A percentile compares a stretch with the other conserved stretches of the same genome.
Evolutionary conservation across 2,888 invertebrate genomes (phyloP).

Genomic region (Aspidiotus destructor): DNA sequence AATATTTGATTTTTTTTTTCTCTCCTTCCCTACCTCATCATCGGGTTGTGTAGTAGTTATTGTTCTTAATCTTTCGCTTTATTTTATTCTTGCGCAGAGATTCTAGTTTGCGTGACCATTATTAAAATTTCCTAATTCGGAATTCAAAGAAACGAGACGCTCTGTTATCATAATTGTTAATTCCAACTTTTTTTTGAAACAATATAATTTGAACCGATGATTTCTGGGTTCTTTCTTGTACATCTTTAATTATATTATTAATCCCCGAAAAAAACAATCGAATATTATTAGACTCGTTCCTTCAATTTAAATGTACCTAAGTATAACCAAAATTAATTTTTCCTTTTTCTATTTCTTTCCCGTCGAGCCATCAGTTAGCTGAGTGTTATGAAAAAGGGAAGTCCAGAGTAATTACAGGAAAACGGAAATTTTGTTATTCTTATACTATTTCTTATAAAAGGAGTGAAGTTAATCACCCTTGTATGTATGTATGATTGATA

Average conservation of each 20-base stretch:
- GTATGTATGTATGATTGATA: conserved; percentile 2
- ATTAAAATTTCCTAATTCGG: conserved; percentile 1
- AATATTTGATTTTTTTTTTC: background rate
- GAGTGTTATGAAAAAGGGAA: background rate
- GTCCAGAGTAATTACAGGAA: conserved; percentile 4
- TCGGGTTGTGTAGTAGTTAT: too few relatives aligned
- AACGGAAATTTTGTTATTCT: conserved; percentile 1
- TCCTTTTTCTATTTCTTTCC: background rate
- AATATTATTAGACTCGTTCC: background rate
- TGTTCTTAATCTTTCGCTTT: background rate
- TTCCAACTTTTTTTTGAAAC: background rate
- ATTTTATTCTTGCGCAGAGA: background rate
- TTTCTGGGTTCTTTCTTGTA: background rate
- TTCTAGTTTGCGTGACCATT: conserved; percentile 1
- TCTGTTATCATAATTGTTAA: conserved; percentile 1
- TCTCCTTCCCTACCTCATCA: background rate
- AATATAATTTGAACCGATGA: conserved; percentile 3
- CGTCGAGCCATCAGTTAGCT: background rate
- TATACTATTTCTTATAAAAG: background rate
- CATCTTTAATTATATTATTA: background rate
- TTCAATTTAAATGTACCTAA: background rate
- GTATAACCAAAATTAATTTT: background rate
- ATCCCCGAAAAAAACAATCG: background rate
- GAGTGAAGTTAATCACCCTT: conserved; percentile 4
- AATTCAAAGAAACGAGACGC: conserved; percentile 2